Evolutionary conservation across 2,888 invertebrate species (phyloP), one percentile per base, ranked within the genome.

Genomic region (Celastrina argiolus): DNA sequence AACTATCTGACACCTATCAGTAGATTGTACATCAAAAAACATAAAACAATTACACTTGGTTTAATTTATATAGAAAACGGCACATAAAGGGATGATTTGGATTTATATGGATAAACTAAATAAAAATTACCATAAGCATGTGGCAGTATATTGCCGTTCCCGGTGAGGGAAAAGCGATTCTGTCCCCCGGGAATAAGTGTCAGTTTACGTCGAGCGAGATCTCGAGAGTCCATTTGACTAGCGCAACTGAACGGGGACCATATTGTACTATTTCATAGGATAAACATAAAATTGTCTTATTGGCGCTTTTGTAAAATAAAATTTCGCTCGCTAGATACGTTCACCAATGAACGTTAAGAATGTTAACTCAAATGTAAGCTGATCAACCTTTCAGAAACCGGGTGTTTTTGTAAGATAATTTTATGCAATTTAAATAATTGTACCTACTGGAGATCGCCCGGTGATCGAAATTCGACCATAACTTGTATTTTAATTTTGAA

Each of bases 181-280:
- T 86, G 80, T 77, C 64, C 68, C 74, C 64, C 69, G 71, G 74
- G 68, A 68, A 70, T 82, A 87, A 76, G 78, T 83, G 74, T 73
- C 76, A 74, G 80, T 84, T 84, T 90, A 76, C 78, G 74, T 76
- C 76, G 80, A 72, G 72, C 71, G 69, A 74, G 78, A 74, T 75
- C 87, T 83, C 87, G 77, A 83, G 87, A 86, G 88, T 87, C 88
- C 88, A 89, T 90, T 89, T 90, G 89, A 88, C 89, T 90, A 87
- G 86, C 81, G 82, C 84, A 74, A 70, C 69, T 73, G 74, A 83
- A 78, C 77, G 79, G 83, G 80, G 75, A 73, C 84, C 76, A 82
- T 80, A 65, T 42, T 36, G 67, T 63, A 56, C 56, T 41, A 67
- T 69, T 64, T 66, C 64, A 45, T 66, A 67, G 64, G 66, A 65